These are phyloP conservation scores for Hydractinia symbiolongicarpus DNA, from an alignment of 30 jellyfish, hydroid and myxozoan species.

Conservation along the genomic window DNA sequence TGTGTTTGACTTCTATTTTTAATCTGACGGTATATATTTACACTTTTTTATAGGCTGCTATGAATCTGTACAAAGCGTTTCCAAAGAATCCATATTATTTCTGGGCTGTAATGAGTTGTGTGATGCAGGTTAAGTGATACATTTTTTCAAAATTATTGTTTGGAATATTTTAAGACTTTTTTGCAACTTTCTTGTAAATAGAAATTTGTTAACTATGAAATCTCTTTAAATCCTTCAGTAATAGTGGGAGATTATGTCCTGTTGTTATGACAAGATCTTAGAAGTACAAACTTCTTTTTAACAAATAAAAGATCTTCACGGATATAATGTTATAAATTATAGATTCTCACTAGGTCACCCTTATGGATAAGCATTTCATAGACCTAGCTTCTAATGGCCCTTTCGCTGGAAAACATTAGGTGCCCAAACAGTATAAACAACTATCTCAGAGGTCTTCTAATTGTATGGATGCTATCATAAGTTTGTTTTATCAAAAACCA, in stretches of 20 bases:
- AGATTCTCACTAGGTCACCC: too few species aligned
- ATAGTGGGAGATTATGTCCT: not conserved
- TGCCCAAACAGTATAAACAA: too few species aligned
- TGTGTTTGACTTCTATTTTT: not conserved
- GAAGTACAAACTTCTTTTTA: not conserved
- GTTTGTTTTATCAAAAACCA: too few species aligned
- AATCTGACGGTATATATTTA: not conserved
- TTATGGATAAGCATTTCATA: too few species aligned
- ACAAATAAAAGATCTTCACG: too few species aligned
- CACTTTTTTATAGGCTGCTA: slow-evolving; percentile 67
- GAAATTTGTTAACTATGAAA: not conserved
- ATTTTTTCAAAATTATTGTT: too few species aligned
- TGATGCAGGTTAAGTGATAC: slow-evolving; percentile 69
- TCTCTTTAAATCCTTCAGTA: not conserved
- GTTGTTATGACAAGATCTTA: not conserved
- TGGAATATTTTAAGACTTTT: not conserved
- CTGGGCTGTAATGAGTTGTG: slow-evolving; percentile 97
- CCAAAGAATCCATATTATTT: slow-evolving; percentile 93
- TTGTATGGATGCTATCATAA: too few species aligned
- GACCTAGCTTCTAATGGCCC: too few species aligned
- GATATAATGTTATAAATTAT: too few species aligned
- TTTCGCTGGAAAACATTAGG: too few species aligned
- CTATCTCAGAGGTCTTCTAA: too few species aligned
- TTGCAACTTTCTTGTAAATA: not conserved
- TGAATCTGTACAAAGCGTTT: slow-evolving; percentile 77